Evolutionary conservation across 2,888 invertebrate species (phyloP), one percentile per base, ranked within the genome.

Genomic region (Aethes cnicana): DNA sequence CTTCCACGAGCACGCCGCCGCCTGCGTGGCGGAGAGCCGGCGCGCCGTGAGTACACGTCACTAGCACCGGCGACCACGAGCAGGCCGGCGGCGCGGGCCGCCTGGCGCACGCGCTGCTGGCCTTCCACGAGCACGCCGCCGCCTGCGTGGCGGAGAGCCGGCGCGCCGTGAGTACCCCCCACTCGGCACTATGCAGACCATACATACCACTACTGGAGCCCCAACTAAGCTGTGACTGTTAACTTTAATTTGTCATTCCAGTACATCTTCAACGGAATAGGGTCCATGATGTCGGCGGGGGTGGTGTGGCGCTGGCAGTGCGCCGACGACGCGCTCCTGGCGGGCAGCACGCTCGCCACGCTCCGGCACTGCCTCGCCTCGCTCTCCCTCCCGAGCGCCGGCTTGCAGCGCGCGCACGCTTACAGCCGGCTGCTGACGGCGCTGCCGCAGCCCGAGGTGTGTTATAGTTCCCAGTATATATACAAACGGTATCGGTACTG

Each of bases 241-340:
- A n/a, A n/a, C n/a, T n/a, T n/a, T n/a, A 43, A 9, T 21, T 35
- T 17, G 1, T 18, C 0, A 7, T 2, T 25, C 79, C 91, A 97
- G 94, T 98, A 97, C 75, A 94, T 97, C 57, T 95, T 97, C 84
- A 95, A 96, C 81, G 97, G 97, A 0, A 87, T 98, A 18, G 98
- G 98, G 1, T 95, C 95, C 78, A 90, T 96, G 71, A 93, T 95
- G 77, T 93, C 95, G 0, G 93, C 94, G 57, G 94, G 94, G 32
- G 82, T 91, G 68, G 79, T 91, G 68, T 74, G 90, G 90, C 79
- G 83, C 55, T 83, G 84, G 82, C 81, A 77, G 69, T 71, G 68
- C 44, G 65, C 57, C 57, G 66, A 56, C 12, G 64, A n/a, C 23
- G 69, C 59, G 20, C 57, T 55, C 16, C 62, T 58, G 3, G 67